Evolutionary conservation across 1,140 invertebrate species (phyloP), one percentile per base, ranked within the genome.

Genomic region (Papilio polyxenes): DNA sequence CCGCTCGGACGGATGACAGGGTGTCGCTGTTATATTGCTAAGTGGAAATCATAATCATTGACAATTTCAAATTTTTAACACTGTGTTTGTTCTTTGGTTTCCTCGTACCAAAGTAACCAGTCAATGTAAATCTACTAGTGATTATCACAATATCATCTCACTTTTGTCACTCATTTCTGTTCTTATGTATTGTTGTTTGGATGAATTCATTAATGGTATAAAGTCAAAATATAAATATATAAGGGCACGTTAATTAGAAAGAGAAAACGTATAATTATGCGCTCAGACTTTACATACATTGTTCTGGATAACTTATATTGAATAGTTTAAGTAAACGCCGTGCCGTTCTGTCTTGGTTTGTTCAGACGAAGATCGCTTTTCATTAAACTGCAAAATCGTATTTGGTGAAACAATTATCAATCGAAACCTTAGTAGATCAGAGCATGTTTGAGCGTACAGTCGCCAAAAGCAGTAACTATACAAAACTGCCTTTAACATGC

Each of bases 271-370:
- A 56, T 17, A 17, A 13, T 40, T 40, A 40, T 37, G 15, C 31
- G 31, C 4, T 65, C 20, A 65, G 62, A 48, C 20, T 62, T 13
- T 40, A 37, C 83, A 84, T 84, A 86, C 93, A 93, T 88, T 93
- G 93, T 94, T 94, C 93, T 94, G 93, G 93, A 94, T 94, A 93
- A 93, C 93, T 94, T 94, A 94, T 94, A 85, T 89, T 86, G 88
- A 89, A 89, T 92, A 91, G 87, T 90, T 89, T 91, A 91, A 89
- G 85, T 92, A 85, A 89, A 86, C 80, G 81, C 84, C 83, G 85
- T 85, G 85, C 84, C 82, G 84, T 85, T 78, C 85, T 87, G 77
- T 87, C 86, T 82, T 82, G 80, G 77, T 84, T 87, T 85, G 82
- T 85, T 85, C 81, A 78, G 62, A 49, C n/a, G 40, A n/a, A 80